Base-by-base conservation (phyloP, 2,888 invertebrate species). In the Scotopteryx bipunctaria region DNA sequence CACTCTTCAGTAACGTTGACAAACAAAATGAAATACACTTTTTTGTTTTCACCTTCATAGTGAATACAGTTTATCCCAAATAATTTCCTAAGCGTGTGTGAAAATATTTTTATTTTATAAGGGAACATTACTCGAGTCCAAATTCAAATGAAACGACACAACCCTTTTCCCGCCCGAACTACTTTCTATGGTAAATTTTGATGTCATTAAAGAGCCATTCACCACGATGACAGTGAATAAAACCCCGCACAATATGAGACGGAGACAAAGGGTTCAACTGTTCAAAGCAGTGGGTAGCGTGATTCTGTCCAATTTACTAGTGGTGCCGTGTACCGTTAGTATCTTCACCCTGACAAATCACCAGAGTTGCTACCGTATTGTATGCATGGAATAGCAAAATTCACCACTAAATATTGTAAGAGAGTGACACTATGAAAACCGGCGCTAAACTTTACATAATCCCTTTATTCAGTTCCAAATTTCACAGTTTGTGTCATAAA, bases 321-420 rank as follows among this genome's bases (percentile, higher is more conserved):
- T 71, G 74, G 77, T 76, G 78, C 74, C 81, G 73, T 74, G 78
- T 76, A 76, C 77, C 72, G 78, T 79, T 79, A 80, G 76, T 79
- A 79, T 83, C 76, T 79, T 77, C 77, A 76, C 76, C 65, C 69
- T 79, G 79, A 83, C 81, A 84, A 85, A 85, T 85, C 78, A 78
- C 77, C 68, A 71, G 71, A 67, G n/a, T n/a, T 69, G 67, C 68
- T 67, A 66, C 67, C 59, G 61, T 68, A 69, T 65, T 71, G 67
- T 73, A 71, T 73, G 71, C 69, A 75, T 71, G 69, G 70, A 73
- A 63, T 57, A 73, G 50, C 61, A 62, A 55, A 57, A 66, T 59
- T 31, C 33, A 15, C 47, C 33, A 35, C 14, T 43, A 43, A 32
- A 53, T 38, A 48, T 29, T 23, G 21, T 43, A 35, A 23, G 23